Base-by-base conservation (phyloP, 2,888 invertebrate genomes). In the Drosophila ustulata region DNA sequence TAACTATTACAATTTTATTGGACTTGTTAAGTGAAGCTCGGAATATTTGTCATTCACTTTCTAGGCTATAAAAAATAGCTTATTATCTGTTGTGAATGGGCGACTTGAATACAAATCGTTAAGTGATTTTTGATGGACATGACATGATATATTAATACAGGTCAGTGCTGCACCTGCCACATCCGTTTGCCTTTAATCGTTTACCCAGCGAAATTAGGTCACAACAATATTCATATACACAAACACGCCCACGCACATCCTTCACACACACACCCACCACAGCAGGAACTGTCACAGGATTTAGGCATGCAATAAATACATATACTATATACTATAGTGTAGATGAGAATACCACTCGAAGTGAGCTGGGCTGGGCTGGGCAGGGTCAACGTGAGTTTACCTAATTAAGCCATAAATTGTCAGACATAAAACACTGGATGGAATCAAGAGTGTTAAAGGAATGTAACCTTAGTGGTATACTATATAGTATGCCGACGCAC, bases 381-480 rank as follows among this genome's bases (percentile, higher is more conserved):
- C 57, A 62, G 61, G n/a, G 57, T 41, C 57, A 75, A 59, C 78
- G 81, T 79, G 80, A 50, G 56, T 66, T 82, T 49, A 45, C 56
- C 80, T 77, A 84, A 84, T 83, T 78, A 84, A 79, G 85, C 53
- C 64, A 67, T 77, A 69, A 61, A 43, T 56, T 49, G 62, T 13
- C 59, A 56, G 30, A 43, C 56, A 53, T 56, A 47, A 39, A 49
- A 43, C 30, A 28, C 52, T n/a, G 39, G 18, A n/a, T 64, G 63
- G 63, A 69, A 72, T 72, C 57, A 66, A 45, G 57, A 62, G 62
- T 46, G 32, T 26, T 34, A 45, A 45, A 62, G 70, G 49, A 61
- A 73, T 57, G 61, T 51, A 53, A 56, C 18, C 9, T 61, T 66
- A 5, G 37, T n/a, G 4, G 37, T 37, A 37, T 37, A 37, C 37